Evolutionary conservation across 2,888 invertebrate species (phyloP).

Genomic region (Tetrapedia diversipes): DNA sequence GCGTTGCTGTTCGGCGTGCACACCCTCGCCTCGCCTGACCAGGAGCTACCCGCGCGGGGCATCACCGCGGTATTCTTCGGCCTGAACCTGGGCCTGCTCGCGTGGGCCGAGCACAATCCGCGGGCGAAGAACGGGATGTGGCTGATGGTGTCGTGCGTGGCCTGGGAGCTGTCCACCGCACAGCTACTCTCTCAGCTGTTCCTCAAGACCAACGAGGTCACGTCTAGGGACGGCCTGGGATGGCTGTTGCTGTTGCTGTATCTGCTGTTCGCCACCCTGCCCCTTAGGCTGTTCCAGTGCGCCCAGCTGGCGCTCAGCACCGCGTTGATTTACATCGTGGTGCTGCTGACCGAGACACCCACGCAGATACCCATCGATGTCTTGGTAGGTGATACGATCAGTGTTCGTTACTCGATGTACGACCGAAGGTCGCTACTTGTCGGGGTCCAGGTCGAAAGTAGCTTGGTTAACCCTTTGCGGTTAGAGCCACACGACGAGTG

Average conservation of each 20-base stretch:
- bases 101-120: slow-evolving; percentile 77
- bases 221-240: slow-evolving; percentile 87
- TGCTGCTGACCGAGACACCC: slow-evolving; percentile 84
- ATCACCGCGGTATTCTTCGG: slow-evolving; percentile 79
- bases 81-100: slow-evolving; percentile 79
- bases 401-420: no score
- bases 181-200: slow-evolving; percentile 87
- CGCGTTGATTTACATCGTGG: slow-evolving; percentile 86
- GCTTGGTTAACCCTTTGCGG: no score
- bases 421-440: no score
- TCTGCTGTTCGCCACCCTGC: slow-evolving; percentile 89
- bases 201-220: slow-evolving; percentile 85
- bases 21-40: slow-evolving; percentile 85
- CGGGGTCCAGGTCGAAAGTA: no score
- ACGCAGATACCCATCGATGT: slow-evolving; percentile 82
- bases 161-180: slow-evolving; percentile 86
- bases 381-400: slow-evolving; percentile 73
- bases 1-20: slow-evolving; percentile 88
- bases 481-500: no score
- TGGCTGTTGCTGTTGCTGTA: slow-evolving; percentile 90
- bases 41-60: slow-evolving; percentile 75
- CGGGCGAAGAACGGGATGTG: slow-evolving; percentile 82
- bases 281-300: slow-evolving; percentile 87
- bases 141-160: slow-evolving; percentile 86
- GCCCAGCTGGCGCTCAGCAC: slow-evolving; percentile 86